Conservation (phyloP, 2,113 vertebrate species). For the Callocephalon fimbriatum region DNA sequence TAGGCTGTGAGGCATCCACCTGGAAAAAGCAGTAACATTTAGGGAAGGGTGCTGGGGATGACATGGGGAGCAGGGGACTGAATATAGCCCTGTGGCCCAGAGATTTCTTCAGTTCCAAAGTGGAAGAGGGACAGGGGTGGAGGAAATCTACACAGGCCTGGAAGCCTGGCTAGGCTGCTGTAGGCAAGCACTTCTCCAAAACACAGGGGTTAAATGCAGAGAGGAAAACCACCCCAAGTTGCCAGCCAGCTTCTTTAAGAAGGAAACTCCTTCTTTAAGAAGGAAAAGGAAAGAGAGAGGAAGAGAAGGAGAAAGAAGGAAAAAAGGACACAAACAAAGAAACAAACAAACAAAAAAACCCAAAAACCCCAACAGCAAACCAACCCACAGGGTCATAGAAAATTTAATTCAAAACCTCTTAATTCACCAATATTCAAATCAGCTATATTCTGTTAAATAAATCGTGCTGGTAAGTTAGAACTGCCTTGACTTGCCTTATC, state of each 20-base stretch:
- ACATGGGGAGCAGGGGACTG: not conserved
- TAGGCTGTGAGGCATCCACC: not conserved
- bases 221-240: not conserved
- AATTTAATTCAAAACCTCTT: not conserved
- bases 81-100: not conserved
- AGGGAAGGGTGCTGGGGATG: not conserved
- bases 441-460: not conserved
- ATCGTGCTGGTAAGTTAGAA: conserved; percentile 23
- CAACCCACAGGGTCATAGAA: not conserved
- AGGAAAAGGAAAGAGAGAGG: not conserved
- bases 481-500: conserved; percentile 24
- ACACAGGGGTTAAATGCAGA: not conserved
- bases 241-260: not conserved
- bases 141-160: not conserved
- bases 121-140: not conserved
- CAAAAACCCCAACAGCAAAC: not conserved
- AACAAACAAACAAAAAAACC: not conserved
- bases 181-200: not conserved
- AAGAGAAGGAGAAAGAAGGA: not conserved
- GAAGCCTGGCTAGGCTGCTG: not conserved
- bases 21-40: not conserved
- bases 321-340: not conserved
- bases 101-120: not conserved
- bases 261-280: not conserved
- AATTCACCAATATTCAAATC: not conserved